phyloP scores from a whole-genome alignment of 1,140 invertebrate genomes.

The Papilio glaucus region DNA sequence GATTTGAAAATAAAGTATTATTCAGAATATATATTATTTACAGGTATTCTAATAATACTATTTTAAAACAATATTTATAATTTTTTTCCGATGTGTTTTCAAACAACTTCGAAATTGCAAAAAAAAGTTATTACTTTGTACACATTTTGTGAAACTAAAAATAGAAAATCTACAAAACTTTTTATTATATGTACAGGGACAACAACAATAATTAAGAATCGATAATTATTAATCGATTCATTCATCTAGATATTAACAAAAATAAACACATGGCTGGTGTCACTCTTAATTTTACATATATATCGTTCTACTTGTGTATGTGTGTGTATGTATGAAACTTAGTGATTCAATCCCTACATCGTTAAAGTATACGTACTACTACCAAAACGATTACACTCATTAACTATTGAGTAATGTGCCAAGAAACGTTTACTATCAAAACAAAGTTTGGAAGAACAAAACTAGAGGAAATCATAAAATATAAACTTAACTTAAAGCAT shows the following conservation, averaged over 20 bases:
- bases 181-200: constrained; percentile 73
- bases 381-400: constrained; percentile 54
- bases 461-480: constrained; percentile 51
- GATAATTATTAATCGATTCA: constrained; percentile 55
- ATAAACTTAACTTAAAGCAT: constrained; percentile 43
- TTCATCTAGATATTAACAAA: constrained; percentile 55
- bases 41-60: constrained; percentile 81
- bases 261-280: constrained; percentile 53
- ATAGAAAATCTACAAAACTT: constrained; percentile 80
- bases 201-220: constrained; percentile 72
- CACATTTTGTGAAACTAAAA: constrained; percentile 75
- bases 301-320: constrained; percentile 36
- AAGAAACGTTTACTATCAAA: constrained; percentile 48
- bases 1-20: constrained; percentile 66
- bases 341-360: constrained; percentile 38
- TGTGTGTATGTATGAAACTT: constrained; percentile 32
- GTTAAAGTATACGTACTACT: constrained; percentile 55
- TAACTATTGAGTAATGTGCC: constrained; percentile 56
- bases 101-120: constrained; percentile 57
- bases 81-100: constrained; percentile 59
- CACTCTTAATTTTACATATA: constrained; percentile 42
- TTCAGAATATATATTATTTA: constrained; percentile 77
- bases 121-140: constrained; percentile 77
- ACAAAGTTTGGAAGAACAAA: constrained; percentile 67
- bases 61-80: constrained; percentile 80